A percentile compares a stretch with the other conserved stretches of the same genome.
These are phyloP conservation scores for Notospermus geniculatus DNA, from an alignment of 1,140 invertebrate species.

Conservation along the genomic window DNA sequence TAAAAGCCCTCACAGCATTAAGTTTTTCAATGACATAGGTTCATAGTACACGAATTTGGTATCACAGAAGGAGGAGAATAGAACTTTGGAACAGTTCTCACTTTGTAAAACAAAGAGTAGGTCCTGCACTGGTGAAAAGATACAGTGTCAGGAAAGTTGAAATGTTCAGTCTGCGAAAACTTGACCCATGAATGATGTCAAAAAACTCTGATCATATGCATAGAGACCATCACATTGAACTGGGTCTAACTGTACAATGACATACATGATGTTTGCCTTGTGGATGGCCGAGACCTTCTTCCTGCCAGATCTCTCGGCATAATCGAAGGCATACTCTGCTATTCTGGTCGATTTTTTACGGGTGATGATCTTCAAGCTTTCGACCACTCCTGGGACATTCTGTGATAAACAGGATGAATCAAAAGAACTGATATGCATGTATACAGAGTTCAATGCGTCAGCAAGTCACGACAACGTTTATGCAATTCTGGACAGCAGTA, in stretches of 20 bases:
- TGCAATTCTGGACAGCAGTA: too few species aligned
- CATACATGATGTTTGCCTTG: slow-evolving; percentile 95
- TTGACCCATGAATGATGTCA: not conserved
- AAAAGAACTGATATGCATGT: not conserved
- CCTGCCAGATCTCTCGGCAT: slow-evolving; percentile 89
- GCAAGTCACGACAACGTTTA: too few species aligned
- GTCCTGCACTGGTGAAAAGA: too few species aligned
- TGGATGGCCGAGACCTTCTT: slow-evolving; percentile 79
- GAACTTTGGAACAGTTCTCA: too few species aligned
- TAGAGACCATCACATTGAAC: not conserved
- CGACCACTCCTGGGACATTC: slow-evolving; percentile 88
- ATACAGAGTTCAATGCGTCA: too few species aligned
- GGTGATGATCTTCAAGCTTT: slow-evolving; percentile 97
- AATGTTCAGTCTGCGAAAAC: too few species aligned
- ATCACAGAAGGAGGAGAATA: too few species aligned
- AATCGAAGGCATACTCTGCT: slow-evolving; percentile 99
- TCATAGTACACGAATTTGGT: too few species aligned
- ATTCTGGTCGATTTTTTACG: slow-evolving; percentile 87
- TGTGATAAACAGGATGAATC: slow-evolving; percentile 27
- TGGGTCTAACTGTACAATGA: not conserved
- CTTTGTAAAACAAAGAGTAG: too few species aligned
- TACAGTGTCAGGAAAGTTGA: too few species aligned
- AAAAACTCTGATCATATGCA: not conserved
- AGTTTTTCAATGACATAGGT: too few species aligned
- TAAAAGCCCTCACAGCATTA: too few species aligned